Base-by-base conservation (phyloP, 2,113 vertebrate genomes). In the Pica pica region DNA sequence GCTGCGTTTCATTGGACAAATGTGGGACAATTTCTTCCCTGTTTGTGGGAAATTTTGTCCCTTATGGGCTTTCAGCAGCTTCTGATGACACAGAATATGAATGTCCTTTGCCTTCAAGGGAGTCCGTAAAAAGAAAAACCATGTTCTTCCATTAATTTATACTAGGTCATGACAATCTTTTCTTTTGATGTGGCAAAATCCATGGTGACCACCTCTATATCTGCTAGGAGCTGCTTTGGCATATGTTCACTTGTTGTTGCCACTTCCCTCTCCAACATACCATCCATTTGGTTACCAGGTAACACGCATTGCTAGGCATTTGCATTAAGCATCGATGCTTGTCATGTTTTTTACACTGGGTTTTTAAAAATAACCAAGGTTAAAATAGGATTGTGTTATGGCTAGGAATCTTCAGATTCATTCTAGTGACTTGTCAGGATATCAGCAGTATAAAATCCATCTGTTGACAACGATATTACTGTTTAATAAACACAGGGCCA, bases 371-470 rank as follows among this genome's bases (percentile, higher is more conserved):
- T 95, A 97, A 79, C 82, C 69, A 84, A 89, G 79, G 87, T 91
- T 97, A 92, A 96, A 97, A 94, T 91, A 96, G 88, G 90, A 91
- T 69, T 87, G 56, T 96, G 91, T 96, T 97, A 94, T 90, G 82
- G 68, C 93, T 90, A 53, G 92, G 60, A 89, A 87, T 94, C 81
- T 96, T 93, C 65, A 78, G 87, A 87, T 90, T 91, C 77, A 68
- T 95, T 65, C 76, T 94, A 70, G 70, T 91, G 49, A 84, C 88
- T 91, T 91, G 83, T 94, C 84, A 91, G 74, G 63, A 59, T 91
- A 82, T 61, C 76, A 88, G 44, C 46, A 75, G 35, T 57, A 85
- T 39, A 83, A 93, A 95, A 94, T 71, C 61, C 52, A 73, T 93
- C 88, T 95, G 82, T 39, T 92, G 85, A 92, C 68, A 93, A 93